These are phyloP conservation scores for Strongylocentrotus purpuratus DNA, from an alignment of 35 echinoderm and acorn worm species.

Conservation along the genomic window DNA sequence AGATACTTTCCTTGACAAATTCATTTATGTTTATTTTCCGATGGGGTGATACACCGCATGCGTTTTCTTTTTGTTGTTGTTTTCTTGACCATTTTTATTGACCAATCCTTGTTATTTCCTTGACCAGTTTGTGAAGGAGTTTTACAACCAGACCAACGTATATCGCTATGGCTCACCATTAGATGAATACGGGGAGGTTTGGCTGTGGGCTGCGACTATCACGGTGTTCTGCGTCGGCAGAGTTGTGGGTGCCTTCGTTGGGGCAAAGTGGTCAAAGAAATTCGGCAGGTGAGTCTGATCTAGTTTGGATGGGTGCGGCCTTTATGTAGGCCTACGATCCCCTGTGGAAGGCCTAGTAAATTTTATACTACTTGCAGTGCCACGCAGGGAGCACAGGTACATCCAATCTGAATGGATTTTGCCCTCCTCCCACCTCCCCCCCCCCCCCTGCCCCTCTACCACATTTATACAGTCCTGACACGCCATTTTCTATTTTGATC, in stretches of 20 bases:
- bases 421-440: too few relatives aligned
- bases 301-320: too few relatives aligned
- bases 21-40: neutral
- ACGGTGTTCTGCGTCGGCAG: conserved; percentile 82
- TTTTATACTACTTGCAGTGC: too few relatives aligned
- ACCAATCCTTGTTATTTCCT: neutral
- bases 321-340: too few relatives aligned
- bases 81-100: neutral
- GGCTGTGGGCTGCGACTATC: conserved; percentile 88
- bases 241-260: conserved; percentile 67
- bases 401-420: too few relatives aligned
- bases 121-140: neutral
- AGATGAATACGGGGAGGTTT: conserved; percentile 54
- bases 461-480: too few relatives aligned
- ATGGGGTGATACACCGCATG: neutral
- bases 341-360: too few relatives aligned
- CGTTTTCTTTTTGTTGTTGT: neutral
- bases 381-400: too few relatives aligned
- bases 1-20: neutral
- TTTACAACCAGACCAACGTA: conserved; percentile 59
- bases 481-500: too few relatives aligned
- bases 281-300: conserved; percentile 63
- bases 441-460: too few relatives aligned
- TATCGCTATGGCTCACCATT: conserved; percentile 50
- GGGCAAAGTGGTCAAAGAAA: conserved; percentile 52